Conservation (phyloP, 2,113 vertebrate species). For the Nicator chloris region DNA sequence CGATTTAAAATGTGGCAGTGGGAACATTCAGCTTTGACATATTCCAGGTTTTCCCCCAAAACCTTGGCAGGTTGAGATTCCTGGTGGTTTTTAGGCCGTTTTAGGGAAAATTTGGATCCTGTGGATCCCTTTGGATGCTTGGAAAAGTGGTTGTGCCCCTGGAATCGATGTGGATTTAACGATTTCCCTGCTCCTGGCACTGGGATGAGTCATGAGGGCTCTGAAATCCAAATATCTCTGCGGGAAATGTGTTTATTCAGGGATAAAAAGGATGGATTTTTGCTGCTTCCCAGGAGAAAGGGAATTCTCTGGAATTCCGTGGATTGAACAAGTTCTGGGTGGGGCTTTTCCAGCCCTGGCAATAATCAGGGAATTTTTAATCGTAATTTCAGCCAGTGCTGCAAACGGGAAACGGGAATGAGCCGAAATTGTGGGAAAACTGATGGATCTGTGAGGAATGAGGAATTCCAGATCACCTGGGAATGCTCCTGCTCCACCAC, state of each 20-base stretch:
- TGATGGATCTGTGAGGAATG: background rate
- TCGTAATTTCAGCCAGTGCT: background rate
- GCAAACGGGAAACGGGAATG: accelerated
- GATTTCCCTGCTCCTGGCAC: background rate
- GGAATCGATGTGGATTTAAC: background rate
- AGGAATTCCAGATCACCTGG: background rate
- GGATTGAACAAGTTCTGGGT: accelerated
- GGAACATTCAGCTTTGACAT: background rate
- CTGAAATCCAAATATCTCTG: background rate
- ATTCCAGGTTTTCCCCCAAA: background rate
- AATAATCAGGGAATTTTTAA: background rate
- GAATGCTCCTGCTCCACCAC: background rate
- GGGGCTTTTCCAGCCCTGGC: background rate
- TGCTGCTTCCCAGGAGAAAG: background rate
- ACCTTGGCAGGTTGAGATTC: background rate
- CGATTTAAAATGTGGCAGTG: background rate
- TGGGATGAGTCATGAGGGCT: background rate
- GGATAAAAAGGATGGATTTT: background rate
- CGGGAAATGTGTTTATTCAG: background rate
- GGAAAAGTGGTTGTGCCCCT: background rate
- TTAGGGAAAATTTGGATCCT: background rate
- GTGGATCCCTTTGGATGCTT: background rate
- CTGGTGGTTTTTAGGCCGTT: background rate
- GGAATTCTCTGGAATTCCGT: background rate
- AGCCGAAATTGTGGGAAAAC: background rate